A percentile compares a stretch with the other conserved stretches of the same genome.
Evolutionary conservation across 92 coral and sea anemone genomes (phyloP).

Genomic region (Epizoanthus rinbou): DNA sequence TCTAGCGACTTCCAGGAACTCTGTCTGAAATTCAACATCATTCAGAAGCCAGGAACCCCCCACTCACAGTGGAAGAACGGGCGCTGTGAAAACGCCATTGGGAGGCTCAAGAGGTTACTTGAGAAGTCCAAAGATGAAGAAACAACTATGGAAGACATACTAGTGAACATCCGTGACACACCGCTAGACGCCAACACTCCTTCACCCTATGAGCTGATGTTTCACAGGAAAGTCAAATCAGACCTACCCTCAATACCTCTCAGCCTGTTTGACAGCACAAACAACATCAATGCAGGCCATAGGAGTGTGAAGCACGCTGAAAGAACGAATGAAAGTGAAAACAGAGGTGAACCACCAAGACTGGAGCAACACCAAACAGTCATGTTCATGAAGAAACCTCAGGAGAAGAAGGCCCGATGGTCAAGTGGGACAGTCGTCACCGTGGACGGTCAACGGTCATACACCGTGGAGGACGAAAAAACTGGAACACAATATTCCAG

Average conservation of each 20-base stretch:
- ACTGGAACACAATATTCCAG: conserved; percentile 67
- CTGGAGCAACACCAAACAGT: conserved; percentile 68
- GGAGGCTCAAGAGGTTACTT: conserved; percentile 68
- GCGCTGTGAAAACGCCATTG: conserved; percentile 69
- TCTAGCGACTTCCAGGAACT: no score
- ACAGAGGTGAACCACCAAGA: conserved; percentile 70
- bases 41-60: conserved; percentile 73
- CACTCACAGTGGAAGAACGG: conserved; percentile 73
- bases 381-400: conserved; percentile 66
- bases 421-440: conserved; percentile 64
- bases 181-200: conserved; percentile 62
- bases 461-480: conserved; percentile 64
- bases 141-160: conserved; percentile 68
- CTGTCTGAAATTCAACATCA: conserved; percentile 69
- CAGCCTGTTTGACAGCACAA: conserved; percentile 65
- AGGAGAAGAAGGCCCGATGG: conserved; percentile 62
- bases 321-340: conserved; percentile 63
- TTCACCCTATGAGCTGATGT: conserved; percentile 70
- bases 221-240: conserved; percentile 70
- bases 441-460: conserved; percentile 65
- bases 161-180: conserved; percentile 70
- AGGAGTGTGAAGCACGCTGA: conserved; percentile 69
- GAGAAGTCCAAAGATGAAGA: conserved; percentile 72
- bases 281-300: conserved; percentile 69
- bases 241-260: conserved; percentile 74